Conservation (phyloP, 1,140 invertebrate species). For the Schlechtendalia chinensis region DNA sequence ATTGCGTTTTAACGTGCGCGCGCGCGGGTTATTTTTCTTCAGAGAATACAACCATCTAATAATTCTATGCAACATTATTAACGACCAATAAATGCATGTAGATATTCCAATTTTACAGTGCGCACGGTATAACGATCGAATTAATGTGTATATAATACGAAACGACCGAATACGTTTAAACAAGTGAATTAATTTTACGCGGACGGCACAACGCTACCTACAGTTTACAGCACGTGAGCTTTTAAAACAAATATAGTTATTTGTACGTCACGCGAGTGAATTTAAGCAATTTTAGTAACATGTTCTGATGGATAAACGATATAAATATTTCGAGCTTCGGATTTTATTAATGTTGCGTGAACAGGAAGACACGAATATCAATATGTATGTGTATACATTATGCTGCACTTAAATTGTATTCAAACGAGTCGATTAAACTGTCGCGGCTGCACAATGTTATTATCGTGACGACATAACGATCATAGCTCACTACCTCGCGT, state of each 20-base stretch:
- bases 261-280: conserved; percentile 21
- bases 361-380: not conserved
- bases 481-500: too few species aligned
- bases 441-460: not conserved
- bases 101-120: too few species aligned
- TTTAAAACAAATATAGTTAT: conserved; percentile 11
- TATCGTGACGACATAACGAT: too few species aligned
- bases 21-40: too few species aligned
- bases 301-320: not conserved
- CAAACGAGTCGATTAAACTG: conserved; percentile 1
- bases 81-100: too few species aligned
- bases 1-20: too few species aligned
- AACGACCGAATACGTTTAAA: not conserved
- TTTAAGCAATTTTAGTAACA: not conserved
- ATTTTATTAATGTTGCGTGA: conserved; percentile 16
- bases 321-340: not conserved
- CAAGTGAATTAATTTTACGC: not conserved
- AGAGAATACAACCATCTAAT: too few species aligned
- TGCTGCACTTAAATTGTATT: too few species aligned
- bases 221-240: not conserved
- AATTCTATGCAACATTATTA: too few species aligned
- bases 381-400: too few species aligned
- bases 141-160: too few species aligned
- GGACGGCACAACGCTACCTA: not conserved
- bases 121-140: too few species aligned